These are phyloP conservation scores for Zaprionus lineosus DNA, from an alignment of 2,888 invertebrate genomes.

Conservation along the genomic window DNA sequence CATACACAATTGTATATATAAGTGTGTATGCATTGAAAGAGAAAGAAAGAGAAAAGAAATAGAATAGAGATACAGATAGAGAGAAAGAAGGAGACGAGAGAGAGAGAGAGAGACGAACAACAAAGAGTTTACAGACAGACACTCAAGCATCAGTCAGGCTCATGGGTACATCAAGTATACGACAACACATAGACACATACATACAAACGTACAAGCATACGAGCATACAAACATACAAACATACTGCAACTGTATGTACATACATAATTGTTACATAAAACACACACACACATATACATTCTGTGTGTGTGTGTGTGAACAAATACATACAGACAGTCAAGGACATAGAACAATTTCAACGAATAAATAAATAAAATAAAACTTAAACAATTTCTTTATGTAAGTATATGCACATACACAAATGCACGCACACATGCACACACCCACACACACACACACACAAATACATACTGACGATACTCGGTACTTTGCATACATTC, in stretches of 20 bases:
- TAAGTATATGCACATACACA: slow-evolving; percentile 23
- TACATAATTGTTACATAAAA: slow-evolving; percentile 4
- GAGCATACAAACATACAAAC: slow-evolving; percentile 6
- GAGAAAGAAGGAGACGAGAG: slow-evolving; percentile 9
- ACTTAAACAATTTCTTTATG: slow-evolving; percentile 1
- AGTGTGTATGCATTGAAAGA: not conserved
- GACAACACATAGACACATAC: slow-evolving; percentile 13
- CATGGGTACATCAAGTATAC: slow-evolving; percentile 33
- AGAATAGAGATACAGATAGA: not conserved
- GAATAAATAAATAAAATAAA: slow-evolving; percentile 23
- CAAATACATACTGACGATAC: not conserved
- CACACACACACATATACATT: not conserved
- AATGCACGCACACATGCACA: slow-evolving; percentile 11
- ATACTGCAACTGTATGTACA: slow-evolving; percentile 5
- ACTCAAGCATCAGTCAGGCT: slow-evolving; percentile 13
- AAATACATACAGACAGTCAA: slow-evolving; percentile 16
- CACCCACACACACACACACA: not conserved
- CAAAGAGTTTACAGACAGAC: slow-evolving; percentile 20
- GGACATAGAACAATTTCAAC: not conserved
- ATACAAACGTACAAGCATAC: slow-evolving; percentile 1
- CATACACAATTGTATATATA: not conserved
- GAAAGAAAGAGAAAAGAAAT: no score
- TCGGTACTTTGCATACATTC: no score
- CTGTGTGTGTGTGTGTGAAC: slow-evolving; percentile 4
- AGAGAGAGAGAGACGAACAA: slow-evolving; percentile 19